These are phyloP conservation scores for Rhinolophus ferrumequinum DNA, from an alignment of 2,113 vertebrate genomes.

Conservation along the genomic window DNA sequence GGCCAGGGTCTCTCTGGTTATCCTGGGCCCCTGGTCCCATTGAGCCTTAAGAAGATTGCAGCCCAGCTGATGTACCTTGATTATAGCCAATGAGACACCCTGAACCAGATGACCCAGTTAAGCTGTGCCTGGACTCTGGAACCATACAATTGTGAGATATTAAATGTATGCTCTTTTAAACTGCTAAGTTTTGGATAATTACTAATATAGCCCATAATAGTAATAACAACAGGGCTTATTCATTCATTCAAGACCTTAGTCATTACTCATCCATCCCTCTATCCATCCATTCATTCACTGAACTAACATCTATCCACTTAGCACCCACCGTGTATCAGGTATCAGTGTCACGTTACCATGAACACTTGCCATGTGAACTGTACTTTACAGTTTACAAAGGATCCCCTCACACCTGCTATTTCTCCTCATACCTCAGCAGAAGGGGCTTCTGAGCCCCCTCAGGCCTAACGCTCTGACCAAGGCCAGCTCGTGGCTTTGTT, in stretches of 20 bases:
- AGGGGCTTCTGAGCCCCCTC: neutral
- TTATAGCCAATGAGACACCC: too few relatives aligned
- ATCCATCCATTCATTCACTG: neutral
- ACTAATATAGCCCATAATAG: neutral
- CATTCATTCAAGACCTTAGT: neutral
- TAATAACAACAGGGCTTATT: neutral
- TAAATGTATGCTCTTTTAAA: neutral
- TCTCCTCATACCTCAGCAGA: neutral
- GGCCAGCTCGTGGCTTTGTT: neutral
- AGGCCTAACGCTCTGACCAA: neutral
- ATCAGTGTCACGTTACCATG: neutral
- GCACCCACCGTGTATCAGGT: neutral
- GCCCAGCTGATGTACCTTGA: fast-evolving
- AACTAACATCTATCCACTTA: neutral
- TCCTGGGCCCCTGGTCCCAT: neutral
- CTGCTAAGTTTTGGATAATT: neutral
- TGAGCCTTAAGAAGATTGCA: neutral
- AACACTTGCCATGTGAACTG: neutral
- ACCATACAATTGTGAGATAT: neutral
- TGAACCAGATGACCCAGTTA: neutral
- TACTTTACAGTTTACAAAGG: neutral
- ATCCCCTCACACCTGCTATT: neutral
- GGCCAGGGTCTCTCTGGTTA: neutral
- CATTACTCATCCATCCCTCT: neutral
- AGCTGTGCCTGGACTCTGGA: neutral